These are phyloP conservation scores for Pseudomugil gertrudae DNA, from an alignment of 2,797 vertebrate species.

Conservation along the genomic window DNA sequence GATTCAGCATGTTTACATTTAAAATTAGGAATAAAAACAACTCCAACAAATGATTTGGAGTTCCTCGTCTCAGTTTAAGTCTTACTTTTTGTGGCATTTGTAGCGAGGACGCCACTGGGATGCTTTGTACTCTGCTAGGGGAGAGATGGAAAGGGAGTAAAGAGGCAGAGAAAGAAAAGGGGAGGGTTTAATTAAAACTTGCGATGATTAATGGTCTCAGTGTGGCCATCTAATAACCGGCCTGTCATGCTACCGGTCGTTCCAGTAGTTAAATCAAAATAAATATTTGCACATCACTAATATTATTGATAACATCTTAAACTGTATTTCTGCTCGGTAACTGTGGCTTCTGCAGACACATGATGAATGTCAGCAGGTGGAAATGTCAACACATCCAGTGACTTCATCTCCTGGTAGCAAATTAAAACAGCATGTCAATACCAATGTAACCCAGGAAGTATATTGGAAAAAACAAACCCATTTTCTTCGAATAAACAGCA, in stretches of 20 bases:
- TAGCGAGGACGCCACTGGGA: constrained; percentile 19
- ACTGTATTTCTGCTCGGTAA: constrained; percentile 13
- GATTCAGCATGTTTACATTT: constrained; percentile 51
- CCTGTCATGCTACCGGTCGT: constrained; percentile 49
- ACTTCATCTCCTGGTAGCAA: constrained; percentile 2
- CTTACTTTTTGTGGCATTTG: constrained; percentile 21
- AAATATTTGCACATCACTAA: constrained; percentile 56
- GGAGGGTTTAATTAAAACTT: constrained; percentile 70
- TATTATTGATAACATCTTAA: constrained; percentile 19
- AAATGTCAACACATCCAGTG: neutral
- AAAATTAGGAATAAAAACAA: constrained; percentile 9
- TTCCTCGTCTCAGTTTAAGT: constrained; percentile 28
- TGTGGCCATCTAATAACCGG: constrained; percentile 65
- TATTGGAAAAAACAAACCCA: neutral
- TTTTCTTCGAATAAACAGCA: constrained; percentile 29
- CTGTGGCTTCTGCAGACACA: neutral
- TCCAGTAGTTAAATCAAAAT: constrained; percentile 49
- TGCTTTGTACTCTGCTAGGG: constrained; percentile 21
- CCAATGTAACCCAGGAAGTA: neutral
- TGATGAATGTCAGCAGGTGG: neutral
- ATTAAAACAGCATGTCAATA: constrained; percentile 1
- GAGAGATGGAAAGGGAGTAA: constrained; percentile 26
- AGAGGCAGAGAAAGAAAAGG: constrained; percentile 23
- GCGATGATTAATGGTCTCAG: constrained; percentile 74
- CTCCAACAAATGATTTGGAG: constrained; percentile 9